Evolutionary conservation across 1,140 invertebrate species (phyloP).

Genomic region (Ganaspis sp.): DNA sequence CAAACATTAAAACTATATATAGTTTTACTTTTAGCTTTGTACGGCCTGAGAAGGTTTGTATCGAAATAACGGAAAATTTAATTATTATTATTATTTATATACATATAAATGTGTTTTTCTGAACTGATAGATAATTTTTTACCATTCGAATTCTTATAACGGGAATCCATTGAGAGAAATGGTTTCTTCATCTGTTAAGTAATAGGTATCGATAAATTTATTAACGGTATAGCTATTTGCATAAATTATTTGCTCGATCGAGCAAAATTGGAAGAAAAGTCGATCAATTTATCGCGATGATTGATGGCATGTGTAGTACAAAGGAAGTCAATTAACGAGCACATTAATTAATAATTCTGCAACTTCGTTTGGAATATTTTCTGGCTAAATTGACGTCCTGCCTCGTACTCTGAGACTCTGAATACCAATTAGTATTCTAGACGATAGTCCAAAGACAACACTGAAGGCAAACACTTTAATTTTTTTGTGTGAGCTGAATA

Average conservation of each 20-base stretch:
- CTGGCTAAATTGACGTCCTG: slow-evolving; percentile 29
- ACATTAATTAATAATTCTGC: slow-evolving; percentile 26
- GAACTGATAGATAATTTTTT: neutral
- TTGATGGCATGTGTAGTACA: slow-evolving; percentile 35
- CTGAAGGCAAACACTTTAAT: slow-evolving; percentile 36
- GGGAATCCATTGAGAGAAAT: neutral
- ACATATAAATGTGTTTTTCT: too few species aligned
- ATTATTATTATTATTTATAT: too few species aligned
- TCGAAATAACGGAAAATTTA: too few species aligned
- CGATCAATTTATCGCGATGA: slow-evolving; percentile 32
- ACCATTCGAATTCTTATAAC: neutral
- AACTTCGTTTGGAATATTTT: neutral
- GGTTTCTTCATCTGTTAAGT: neutral
- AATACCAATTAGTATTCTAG: slow-evolving; percentile 37
- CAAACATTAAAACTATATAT: too few species aligned
- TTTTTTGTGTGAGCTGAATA: slow-evolving; percentile 14
- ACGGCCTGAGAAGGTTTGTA: too few species aligned
- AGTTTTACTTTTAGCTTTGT: too few species aligned
- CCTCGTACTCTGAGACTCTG: neutral
- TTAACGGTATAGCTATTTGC: neutral
- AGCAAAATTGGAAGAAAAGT: slow-evolving; percentile 42
- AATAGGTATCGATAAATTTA: slow-evolving; percentile 5
- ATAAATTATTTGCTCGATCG: neutral
- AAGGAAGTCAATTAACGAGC: slow-evolving; percentile 33
- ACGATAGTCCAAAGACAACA: slow-evolving; percentile 11